Base-by-base conservation (phyloP, 2,797 vertebrate species). In the Melopsittacus undulatus region DNA sequence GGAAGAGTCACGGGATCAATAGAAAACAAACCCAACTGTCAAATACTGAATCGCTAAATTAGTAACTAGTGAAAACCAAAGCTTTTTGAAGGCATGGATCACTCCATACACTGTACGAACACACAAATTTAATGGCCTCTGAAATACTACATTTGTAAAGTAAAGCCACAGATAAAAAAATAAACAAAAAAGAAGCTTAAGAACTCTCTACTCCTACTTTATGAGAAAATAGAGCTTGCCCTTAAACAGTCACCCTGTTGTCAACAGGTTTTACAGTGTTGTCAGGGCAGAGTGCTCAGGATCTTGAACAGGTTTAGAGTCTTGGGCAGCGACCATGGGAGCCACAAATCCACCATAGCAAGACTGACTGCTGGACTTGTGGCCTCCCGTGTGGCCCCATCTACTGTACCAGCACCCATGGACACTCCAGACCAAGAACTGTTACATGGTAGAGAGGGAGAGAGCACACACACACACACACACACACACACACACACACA, bases 401-500 rank as follows among this genome's bases (percentile, higher is more conserved):
- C 34, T 22, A 5, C 13, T 30, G 26, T 27, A 23, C 10, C 72
- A 77, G 69, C 63, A 46, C 3, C 21, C 26, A 16, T 7, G 64
- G 70, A 54, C 76, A 18, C 12, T 38, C 19, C 19, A 64, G 56
- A 21, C 26, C 26, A 30, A 63, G 23, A 24, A 4, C 22, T 16
- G 20, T 4, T 9, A 4, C 2, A 23, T 2, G 2, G 45, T 3
- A 29, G 11, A 52, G 66, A 13, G 62, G 46, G 36, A 74, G 26
- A 51, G 23, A 3, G 36, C 36, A 36, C 36, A 36, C 36, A 36
- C 36, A 36, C 36, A 36, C 36, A 36, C 34, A 63, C 80, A 32
- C 38, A 2, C 5, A 2, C 40, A 32, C 18, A 11, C 4, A 13
- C 32, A 12, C 4, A 11, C 32, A 32, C 1, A 1, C 2, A 36